These are phyloP conservation scores for Callorhinus ursinus DNA, from an alignment of 2,113 vertebrate species.

Conservation along the genomic window DNA sequence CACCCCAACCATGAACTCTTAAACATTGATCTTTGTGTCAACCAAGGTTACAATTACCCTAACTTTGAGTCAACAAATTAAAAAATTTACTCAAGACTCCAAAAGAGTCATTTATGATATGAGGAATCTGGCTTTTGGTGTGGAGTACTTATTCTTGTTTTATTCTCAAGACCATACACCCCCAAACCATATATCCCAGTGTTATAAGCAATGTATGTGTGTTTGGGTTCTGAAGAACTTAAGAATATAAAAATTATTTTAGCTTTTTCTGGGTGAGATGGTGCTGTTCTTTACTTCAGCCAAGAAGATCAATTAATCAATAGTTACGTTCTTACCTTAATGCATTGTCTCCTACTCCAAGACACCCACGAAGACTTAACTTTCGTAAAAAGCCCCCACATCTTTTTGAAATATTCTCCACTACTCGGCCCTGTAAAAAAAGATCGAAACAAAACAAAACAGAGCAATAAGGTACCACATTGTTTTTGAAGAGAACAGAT, in stretches of 20 bases:
- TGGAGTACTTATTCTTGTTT: background rate
- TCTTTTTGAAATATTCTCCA: slow-evolving; percentile 99
- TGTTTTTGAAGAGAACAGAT: background rate
- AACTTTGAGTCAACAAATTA: background rate
- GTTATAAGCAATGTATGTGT: background rate
- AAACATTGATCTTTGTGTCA: background rate
- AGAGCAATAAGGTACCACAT: background rate
- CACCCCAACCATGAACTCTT: background rate
- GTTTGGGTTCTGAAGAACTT: slow-evolving; percentile 16
- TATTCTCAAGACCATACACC: background rate
- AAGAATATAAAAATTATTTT: slow-evolving; percentile 24
- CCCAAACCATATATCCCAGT: background rate
- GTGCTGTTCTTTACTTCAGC: background rate
- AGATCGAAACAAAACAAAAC: background rate
- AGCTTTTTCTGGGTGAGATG: slow-evolving; percentile 13
- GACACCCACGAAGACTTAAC: slow-evolving; percentile 95
- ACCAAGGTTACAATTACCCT: slow-evolving; percentile 2
- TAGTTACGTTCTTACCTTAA: slow-evolving; percentile 88
- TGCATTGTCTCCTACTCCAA: slow-evolving; percentile 97
- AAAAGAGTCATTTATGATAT: background rate
- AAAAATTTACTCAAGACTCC: background rate
- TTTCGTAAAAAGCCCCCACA: slow-evolving; percentile 98
- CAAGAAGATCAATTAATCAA: background rate
- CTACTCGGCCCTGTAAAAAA: slow-evolving; percentile 93
- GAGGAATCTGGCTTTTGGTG: background rate